Base-by-base conservation (phyloP, 2,888 invertebrate genomes). In the Cosmorhoe ocellata region DNA sequence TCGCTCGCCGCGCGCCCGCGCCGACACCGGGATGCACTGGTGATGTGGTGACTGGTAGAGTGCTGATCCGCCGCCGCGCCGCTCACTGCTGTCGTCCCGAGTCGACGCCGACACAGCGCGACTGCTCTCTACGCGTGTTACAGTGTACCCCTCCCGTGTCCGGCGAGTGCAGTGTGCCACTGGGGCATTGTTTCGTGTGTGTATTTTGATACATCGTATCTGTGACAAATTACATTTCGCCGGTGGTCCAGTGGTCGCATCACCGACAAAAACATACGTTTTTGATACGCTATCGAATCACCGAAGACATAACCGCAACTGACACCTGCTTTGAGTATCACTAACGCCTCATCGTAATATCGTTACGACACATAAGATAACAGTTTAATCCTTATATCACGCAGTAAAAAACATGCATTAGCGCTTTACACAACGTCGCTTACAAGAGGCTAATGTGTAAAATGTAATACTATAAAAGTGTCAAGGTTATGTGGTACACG, bases 331-430 rank as follows among this genome's bases (percentile, higher is more conserved):
- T 63, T 67, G 69, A 41, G 47, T 58, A 56, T 58, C 49, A 65
- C 67, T 61, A 62, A 68, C 73, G 76, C 75, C 52, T 79, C 74
- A 74, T 76, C 72, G 73, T 78, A 78, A 76, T 74, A 70, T 79
- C 44, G 76, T 80, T 80, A 83, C 78, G 74, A 79, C 77, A 81
- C 60, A 70, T 64, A 66, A 84, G 84, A 86, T 89, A 88, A 87
- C 81, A 79, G 70, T 76, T 78, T 87, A 84, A 87, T 87, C 81
- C 80, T 67, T 77, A 81, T 79, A 84, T 83, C 82, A 82, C 77
- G 74, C 70, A 75, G 78, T 77, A 70, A 79, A 83, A 83, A 78
- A 82, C 82, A 85, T 76, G 78, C 79, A 84, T 86, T 86, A 86
- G 76, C 79, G 77, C 73, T 76, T 74, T 72, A 66, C 70, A 69